Base-by-base conservation (phyloP, 37 sponge, comb jelly and placozoan species). In the Cliona cf. orientalis region DNA sequence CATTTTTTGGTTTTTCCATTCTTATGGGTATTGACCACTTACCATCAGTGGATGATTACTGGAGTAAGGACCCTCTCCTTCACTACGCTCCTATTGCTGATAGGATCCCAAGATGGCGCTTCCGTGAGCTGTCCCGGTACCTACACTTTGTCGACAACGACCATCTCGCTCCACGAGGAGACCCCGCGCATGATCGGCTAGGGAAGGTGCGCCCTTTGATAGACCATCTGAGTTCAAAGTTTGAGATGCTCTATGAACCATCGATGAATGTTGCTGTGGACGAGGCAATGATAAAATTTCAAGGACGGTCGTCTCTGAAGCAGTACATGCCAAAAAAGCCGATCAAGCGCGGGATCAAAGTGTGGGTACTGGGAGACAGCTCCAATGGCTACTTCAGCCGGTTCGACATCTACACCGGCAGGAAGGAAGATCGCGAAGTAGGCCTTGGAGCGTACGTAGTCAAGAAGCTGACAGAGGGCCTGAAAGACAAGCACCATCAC, bases 281-380 rank as follows among this genome's bases (percentile, higher is more conserved):
- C 31, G 78, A 85, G 57, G 78, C 86, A 0, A 85, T 85, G 78
- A 71, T 81, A n/a, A 66, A 66, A 17, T 85, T 69, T 55, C 58
- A 85, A 42, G 76, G 76, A 0, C 57, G 78, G 9, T 85, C 86
- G 17, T 44, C 66, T 2, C 65, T 75, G 5, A 84, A 84, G 31
- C 84, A 84, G 56, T 84, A 84, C 44, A 31, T 74, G 22, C 84
- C 76, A 80, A 33, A 42, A 12, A 77, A 77, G 37, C 78, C 78
- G 2, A 62, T 77, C 4, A 77, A 77, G 65, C 56, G 78, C n/a
- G 78, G 78, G 22, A 56, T 77, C 19, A 77, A 77, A 35, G 66
- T 77, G 46, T 80, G 86, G 86, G 86, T 74, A 29, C 69, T 55
- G 19, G 86, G 71, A 29, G 86, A 85, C 37, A 46, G 57, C 37